Percentiles rank a stretch among this genome's conserved stretches.
phyloP scores from a whole-genome alignment of 2,113 vertebrate genomes.

The Oplegnathus fasciatus region DNA sequence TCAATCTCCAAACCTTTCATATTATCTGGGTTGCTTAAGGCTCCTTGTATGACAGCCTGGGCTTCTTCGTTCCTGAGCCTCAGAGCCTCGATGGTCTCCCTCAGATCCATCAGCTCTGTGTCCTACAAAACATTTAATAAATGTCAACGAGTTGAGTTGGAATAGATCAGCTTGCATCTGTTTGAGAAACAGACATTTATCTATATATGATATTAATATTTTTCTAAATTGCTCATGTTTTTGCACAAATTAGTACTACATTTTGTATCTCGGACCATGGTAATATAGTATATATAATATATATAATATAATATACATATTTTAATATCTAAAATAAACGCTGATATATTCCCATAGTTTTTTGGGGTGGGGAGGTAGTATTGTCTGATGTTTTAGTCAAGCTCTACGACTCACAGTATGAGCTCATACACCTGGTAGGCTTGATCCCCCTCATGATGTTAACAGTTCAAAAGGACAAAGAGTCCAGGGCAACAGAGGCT shows the following conservation, averaged over 20 bases:
- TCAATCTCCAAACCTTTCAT: conserved; percentile 85
- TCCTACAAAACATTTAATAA: conserved; percentile 83
- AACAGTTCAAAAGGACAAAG: conserved; percentile 59
- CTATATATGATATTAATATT: not conserved
- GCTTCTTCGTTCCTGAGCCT: conserved; percentile 94
- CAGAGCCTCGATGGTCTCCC: conserved; percentile 93
- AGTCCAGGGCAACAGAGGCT: conserved; percentile 27
- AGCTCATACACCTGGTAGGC: conserved; percentile 27
- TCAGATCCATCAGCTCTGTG: conserved; percentile 90
- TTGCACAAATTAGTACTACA: not conserved
- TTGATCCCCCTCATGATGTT: conserved; percentile 7
- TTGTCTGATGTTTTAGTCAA: conserved; percentile 16
- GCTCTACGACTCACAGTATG: not conserved
- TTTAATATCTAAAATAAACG: not conserved
- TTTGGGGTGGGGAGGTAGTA: too few species aligned
- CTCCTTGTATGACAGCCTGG: conserved; percentile 94
- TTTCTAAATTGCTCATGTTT: not conserved
- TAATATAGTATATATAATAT: too few species aligned
- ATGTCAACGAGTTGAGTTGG: not conserved
- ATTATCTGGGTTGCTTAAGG: conserved; percentile 89
- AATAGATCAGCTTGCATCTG: not conserved
- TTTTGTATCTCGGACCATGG: not conserved
- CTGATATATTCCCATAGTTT: not conserved
- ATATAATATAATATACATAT: too few species aligned
- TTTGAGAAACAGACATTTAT: not conserved